Evolutionary conservation across 2,113 vertebrate genomes (phyloP).

Genomic region (Orientallactaga bullata): DNA sequence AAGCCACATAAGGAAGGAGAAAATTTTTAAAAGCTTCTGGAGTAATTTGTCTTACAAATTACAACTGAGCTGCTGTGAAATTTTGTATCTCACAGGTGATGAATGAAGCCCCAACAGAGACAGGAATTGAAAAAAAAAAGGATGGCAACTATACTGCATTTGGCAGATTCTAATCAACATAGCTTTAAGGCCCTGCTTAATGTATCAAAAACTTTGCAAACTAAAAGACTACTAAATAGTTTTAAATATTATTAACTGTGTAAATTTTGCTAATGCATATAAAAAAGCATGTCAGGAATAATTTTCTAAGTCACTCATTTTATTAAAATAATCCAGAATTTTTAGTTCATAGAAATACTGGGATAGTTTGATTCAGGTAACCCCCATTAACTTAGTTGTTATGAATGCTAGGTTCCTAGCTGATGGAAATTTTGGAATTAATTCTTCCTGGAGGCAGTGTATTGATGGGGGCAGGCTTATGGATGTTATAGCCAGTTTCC

Average conservation of each 20-base stretch:
- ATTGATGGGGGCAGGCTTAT: too few relatives aligned
- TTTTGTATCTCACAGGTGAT: slow-evolving; percentile 42
- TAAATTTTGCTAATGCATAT: background rate
- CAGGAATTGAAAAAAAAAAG: slow-evolving; percentile 51
- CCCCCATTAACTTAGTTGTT: background rate
- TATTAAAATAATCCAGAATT: slow-evolving; percentile 17
- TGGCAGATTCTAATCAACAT: slow-evolving; percentile 53
- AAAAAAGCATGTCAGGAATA: background rate
- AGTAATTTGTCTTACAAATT: slow-evolving; percentile 59
- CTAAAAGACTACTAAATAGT: background rate
- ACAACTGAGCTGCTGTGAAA: slow-evolving; percentile 46
- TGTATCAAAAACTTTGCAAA: slow-evolving; percentile 3
- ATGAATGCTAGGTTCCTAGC: too few relatives aligned
- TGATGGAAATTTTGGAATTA: too few relatives aligned
- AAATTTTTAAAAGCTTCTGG: slow-evolving; percentile 64
- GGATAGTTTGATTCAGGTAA: too few relatives aligned
- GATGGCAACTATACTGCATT: background rate
- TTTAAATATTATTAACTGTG: slow-evolving; percentile 16
- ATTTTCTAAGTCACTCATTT: slow-evolving; percentile 37
- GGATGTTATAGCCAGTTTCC: too few relatives aligned
- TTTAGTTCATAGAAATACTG: background rate
- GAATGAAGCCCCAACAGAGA: background rate
- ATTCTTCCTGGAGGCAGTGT: too few relatives aligned
- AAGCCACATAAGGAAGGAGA: slow-evolving; percentile 55
- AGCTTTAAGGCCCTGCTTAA: background rate